Evolutionary conservation across 1,140 invertebrate genomes (phyloP), one percentile per base, ranked within the genome.

Genomic region (Megalopta genalis): DNA sequence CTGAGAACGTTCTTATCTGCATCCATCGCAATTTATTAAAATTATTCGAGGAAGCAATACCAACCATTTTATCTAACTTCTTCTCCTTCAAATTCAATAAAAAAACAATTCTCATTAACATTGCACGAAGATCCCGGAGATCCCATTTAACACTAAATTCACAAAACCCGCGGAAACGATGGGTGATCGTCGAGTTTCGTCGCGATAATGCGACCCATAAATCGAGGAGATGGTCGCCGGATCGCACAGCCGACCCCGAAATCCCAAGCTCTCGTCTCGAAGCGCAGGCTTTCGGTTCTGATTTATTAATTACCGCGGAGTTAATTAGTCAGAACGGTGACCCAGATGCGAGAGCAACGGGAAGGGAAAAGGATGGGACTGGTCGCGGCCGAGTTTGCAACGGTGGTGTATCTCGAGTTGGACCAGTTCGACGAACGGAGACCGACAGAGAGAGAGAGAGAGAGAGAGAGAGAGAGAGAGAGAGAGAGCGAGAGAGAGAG

Each of bases 251-350:
- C 21, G 54, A n/a, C 18, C 54, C 54, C 8, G 21, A 57, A 57
- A n/a, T 14, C n/a, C 21, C 1, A 9, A 2, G 18, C 54, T n/a
- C 18, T n/a, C 54, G 8, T 8, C 54, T n/a, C n/a, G 21, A 9
- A 49, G 60, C 75, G 39, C 1, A 25, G 49, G 46, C 23, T 32
- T 16, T 60, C 52, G 39, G 49, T 21, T n/a, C 49, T 81, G 83
- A 84, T 85, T 84, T 85, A 85, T 85, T 85, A 85, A 85, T 85
- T 83, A 84, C 60, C 72, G 46, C n/a, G 21, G 75, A 84, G 79
- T 84, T 85, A 85, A 85, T 85, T 84, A 84, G 76, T 64, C 68
- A 72, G 42, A 65, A 75, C 60, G 79, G 68, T 59, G 82, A 68
- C 78, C 78, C 68, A 59, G 77, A 81, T 84, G 74, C 72, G 67